phyloP scores from a whole-genome alignment of 2,888 invertebrate species.

The Epirrhoe tristata region DNA sequence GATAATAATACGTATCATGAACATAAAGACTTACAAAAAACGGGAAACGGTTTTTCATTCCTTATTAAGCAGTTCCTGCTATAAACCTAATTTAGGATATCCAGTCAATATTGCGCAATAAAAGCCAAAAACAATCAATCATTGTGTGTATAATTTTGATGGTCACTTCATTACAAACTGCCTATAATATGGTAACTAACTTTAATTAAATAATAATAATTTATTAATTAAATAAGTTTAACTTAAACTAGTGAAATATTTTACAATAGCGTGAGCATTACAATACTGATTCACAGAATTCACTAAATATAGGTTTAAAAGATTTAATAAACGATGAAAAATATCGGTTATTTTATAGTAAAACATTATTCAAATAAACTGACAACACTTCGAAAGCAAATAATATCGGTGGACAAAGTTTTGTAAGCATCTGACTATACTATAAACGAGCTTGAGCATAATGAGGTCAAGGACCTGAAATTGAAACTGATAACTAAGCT shows the following conservation, averaged over 20 bases:
- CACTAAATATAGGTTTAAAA: slow-evolving; percentile 6
- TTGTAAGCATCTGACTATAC: slow-evolving; percentile 30
- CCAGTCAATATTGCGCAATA: slow-evolving; percentile 1
- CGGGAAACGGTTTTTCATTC: background rate
- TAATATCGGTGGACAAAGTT: slow-evolving; percentile 31
- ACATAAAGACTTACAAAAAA: background rate
- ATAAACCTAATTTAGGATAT: background rate
- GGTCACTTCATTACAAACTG: slow-evolving; percentile 32
- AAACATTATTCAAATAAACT: slow-evolving; percentile 8
- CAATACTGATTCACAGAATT: slow-evolving; percentile 26
- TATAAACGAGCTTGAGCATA: slow-evolving; percentile 37
- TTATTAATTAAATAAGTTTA: slow-evolving; percentile 56
- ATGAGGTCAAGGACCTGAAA: slow-evolving; percentile 43
- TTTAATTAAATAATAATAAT: slow-evolving; percentile 49
- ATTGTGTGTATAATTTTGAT: slow-evolving; percentile 42
- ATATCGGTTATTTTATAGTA: slow-evolving; percentile 9
- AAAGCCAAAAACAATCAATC: slow-evolving; percentile 33
- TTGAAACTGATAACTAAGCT: slow-evolving; percentile 58
- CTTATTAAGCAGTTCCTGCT: background rate
- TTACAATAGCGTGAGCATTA: slow-evolving; percentile 69
- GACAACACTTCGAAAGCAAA: slow-evolving; percentile 5
- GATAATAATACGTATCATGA: no score
- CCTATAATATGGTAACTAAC: slow-evolving; percentile 51
- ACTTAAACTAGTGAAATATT: slow-evolving; percentile 60
- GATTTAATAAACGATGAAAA: slow-evolving; percentile 13